A percentile compares a stretch with the other conserved stretches of the same genome.
Conservation (phyloP, 2,888 invertebrate genomes). For the Cheilosia vernalis region DNA sequence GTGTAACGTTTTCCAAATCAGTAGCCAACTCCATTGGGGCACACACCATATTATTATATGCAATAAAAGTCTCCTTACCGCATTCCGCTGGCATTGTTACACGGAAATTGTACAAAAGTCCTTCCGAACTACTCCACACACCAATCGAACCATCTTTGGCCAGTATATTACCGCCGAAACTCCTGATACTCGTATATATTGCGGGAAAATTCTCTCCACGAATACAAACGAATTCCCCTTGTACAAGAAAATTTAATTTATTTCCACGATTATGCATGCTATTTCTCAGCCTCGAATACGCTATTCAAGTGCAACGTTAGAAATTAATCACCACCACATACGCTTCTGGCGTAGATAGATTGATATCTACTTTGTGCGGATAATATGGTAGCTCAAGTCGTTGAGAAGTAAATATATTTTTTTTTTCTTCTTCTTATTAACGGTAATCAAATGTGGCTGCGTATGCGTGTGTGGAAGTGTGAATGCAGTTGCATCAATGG, state of each 20-base stretch:
- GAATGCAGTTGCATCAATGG: constrained; percentile 59
- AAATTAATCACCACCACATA: constrained; percentile 70
- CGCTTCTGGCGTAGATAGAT: constrained; percentile 53
- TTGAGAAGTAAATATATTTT: constrained; percentile 27
- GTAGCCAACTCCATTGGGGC: neutral
- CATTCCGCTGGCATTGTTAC: constrained; percentile 10
- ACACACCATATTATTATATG: neutral
- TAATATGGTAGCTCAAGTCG: constrained; percentile 1
- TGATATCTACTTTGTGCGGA: constrained; percentile 44
- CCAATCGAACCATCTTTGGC: neutral
- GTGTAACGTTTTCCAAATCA: neutral
- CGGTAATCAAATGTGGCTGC: constrained; percentile 59
- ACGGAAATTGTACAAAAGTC: constrained; percentile 10
- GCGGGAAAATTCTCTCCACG: neutral
- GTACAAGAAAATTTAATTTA: constrained; percentile 60
- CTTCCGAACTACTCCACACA: neutral
- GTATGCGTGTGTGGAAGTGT: constrained; percentile 12
- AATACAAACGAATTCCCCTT: constrained; percentile 13
- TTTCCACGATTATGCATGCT: constrained; percentile 60
- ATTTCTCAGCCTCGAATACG: constrained; percentile 58
- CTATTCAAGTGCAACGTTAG: constrained; percentile 68
- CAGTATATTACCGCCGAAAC: neutral
- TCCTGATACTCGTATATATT: neutral
- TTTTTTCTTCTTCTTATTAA: constrained; percentile 52
- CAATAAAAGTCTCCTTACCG: constrained; percentile 23